Conservation (phyloP, 1,140 invertebrate species). For the Cotesia glomerata region DNA sequence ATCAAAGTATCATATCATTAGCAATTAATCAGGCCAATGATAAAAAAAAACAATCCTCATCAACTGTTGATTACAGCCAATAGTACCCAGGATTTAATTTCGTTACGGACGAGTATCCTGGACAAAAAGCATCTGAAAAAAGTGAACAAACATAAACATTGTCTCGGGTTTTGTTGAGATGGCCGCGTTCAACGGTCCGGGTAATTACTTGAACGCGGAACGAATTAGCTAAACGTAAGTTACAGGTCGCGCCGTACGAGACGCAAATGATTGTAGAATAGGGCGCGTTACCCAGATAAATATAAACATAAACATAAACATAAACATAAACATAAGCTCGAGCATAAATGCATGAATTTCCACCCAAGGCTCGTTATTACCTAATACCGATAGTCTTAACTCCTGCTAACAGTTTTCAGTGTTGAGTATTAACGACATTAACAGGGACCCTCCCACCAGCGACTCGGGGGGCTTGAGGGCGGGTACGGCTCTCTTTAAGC, state of each 20-base stretch:
- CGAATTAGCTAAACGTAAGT: conserved; percentile 3
- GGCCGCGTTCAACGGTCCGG: conserved; percentile 18
- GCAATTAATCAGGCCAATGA: too few relatives aligned
- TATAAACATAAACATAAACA: background rate
- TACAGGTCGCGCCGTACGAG: background rate
- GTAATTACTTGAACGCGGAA: conserved; percentile 30
- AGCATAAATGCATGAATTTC: background rate
- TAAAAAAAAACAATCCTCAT: too few relatives aligned
- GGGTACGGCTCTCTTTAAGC: conserved; percentile 1
- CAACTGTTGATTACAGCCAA: too few relatives aligned
- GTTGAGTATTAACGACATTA: background rate
- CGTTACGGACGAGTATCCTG: too few relatives aligned
- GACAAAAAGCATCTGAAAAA: background rate
- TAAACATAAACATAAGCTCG: background rate
- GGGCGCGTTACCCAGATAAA: background rate
- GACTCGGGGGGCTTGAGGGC: conserved; percentile 7
- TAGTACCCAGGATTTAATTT: too few relatives aligned
- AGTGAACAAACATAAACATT: background rate
- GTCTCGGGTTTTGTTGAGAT: background rate
- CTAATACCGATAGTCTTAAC: conserved; percentile 15
- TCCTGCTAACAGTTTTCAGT: too few relatives aligned
- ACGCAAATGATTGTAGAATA: too few relatives aligned
- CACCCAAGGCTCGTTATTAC: conserved; percentile 20
- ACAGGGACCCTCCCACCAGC: background rate
- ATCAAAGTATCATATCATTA: too few relatives aligned